Evolutionary conservation across 64 coral and sea anemone genomes (phyloP), one percentile per base, ranked within the genome.

Genomic region (Montipora sp.): DNA sequence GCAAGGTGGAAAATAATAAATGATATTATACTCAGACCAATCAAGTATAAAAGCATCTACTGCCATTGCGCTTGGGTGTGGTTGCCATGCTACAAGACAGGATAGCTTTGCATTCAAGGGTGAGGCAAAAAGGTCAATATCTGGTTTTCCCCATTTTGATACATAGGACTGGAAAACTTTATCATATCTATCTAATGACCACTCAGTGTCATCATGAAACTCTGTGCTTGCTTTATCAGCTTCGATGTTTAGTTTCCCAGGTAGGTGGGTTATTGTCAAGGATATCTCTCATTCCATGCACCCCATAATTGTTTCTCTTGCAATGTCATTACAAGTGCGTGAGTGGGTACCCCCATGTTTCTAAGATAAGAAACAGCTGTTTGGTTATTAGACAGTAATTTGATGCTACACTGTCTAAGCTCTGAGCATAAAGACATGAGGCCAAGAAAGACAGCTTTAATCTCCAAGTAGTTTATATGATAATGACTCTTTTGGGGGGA

Each of bases 301-400:
- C 27, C 27, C 23, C 73, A 93, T 0, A 93, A 3, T 6, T 87
- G 14, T 47, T 48, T 87, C 81, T 77, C 91, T 93, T 58, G 51
- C 19, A 67, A 79, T 87, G 2, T 93, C 14, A 87, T 87, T 87
- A 24, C 91, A 85, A 12, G 16, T 19, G 0, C 16, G 9, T 47
- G 80, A 92, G 67, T 83, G 80, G 15, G 69, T 92, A 5, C 13
- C 80, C 90, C 90, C 90, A 92, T 92, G 36, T 83, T 86, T 47
- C 80, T 4, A 36, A 83, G 8, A 36, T 91, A 91, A 7, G 78
- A 46, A 69, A 48, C 89, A 15, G 79, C 89, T 53, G 90, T 92
- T 82, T 92, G 80, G 27, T 92, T 92, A 66, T 92, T 70, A 73
- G 90, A 92, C 4, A 92, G 48, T 15, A 92, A 70, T 47, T 85